Percentiles rank a stretch among this genome's conserved stretches.
Conservation (phyloP, 2,888 invertebrate genomes). For the Amphipyra tragopoginis region DNA sequence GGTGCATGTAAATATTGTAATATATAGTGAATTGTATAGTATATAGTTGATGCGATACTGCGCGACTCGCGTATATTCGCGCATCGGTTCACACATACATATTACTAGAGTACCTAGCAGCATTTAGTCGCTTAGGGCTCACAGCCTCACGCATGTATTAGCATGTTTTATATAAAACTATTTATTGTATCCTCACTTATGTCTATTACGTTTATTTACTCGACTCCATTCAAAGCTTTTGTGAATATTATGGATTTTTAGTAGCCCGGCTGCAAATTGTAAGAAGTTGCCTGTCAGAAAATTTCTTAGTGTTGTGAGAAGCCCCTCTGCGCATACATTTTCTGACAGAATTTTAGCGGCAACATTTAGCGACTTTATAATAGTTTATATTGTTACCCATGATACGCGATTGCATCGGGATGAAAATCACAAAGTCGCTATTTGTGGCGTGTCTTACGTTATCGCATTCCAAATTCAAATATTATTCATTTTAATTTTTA, state of each 20-base stretch:
- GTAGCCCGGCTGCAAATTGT: no score
- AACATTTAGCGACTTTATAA: no score
- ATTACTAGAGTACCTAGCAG: conserved; percentile 7
- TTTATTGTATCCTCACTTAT: conserved; percentile 13
- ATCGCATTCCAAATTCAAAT: conserved; percentile 45
- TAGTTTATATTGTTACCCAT: background rate
- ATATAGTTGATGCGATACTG: background rate
- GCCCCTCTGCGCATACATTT: no score
- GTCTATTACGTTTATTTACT: conserved; percentile 7
- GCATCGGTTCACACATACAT: conserved; percentile 11
- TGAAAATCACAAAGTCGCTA: background rate
- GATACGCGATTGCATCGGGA: background rate
- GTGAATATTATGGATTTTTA: no score
- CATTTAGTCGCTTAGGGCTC: conserved; percentile 16
- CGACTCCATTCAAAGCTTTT: background rate
- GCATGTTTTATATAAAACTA: conserved; percentile 9
- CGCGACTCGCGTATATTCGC: background rate
- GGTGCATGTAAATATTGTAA: conserved; percentile 66
- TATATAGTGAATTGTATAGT: conserved; percentile 52
- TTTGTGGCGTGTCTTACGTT: conserved; percentile 1
- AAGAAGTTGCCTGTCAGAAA: no score
- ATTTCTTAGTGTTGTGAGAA: no score
- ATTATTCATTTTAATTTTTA: background rate
- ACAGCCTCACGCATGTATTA: conserved; percentile 23
- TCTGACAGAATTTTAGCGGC: no score